A percentile compares a stretch with the other conserved stretches of the same genome.
These are phyloP conservation scores for Chloroceryle inda DNA, from an alignment of 2,797 vertebrate species.

Conservation along the genomic window DNA sequence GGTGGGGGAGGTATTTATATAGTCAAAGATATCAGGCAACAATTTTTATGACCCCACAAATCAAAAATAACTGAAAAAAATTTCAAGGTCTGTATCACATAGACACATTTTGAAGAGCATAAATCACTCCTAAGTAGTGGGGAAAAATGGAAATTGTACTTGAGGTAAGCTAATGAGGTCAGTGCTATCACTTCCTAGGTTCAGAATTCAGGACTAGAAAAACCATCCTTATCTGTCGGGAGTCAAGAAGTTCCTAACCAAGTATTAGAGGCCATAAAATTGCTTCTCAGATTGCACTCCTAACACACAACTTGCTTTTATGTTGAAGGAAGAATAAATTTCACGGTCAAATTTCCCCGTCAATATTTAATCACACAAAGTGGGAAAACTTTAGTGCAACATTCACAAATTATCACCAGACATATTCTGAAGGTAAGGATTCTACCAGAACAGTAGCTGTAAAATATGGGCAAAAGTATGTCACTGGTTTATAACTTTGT, in stretches of 20 bases:
- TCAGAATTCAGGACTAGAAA: constrained; percentile 61
- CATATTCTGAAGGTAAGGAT: background rate
- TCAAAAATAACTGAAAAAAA: background rate
- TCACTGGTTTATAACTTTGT: background rate
- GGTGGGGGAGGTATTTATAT: background rate
- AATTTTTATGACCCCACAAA: background rate
- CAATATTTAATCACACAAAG: background rate
- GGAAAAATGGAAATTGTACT: constrained; percentile 37
- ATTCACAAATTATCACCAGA: background rate
- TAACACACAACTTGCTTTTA: constrained; percentile 25
- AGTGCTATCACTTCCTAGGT: constrained; percentile 19
- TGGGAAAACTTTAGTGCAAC: background rate
- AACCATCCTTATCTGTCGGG: constrained; percentile 36
- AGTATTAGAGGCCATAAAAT: constrained; percentile 25
- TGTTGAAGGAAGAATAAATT: background rate
- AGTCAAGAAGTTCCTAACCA: constrained; percentile 53
- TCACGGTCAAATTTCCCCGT: background rate
- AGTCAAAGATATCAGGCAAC: background rate
- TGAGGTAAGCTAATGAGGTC: constrained; percentile 46
- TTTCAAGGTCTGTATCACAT: background rate
- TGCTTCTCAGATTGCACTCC: constrained; percentile 24
- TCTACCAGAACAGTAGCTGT: background rate
- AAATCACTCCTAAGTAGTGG: background rate
- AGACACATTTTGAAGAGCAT: background rate
- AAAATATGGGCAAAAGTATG: background rate